Evolutionary conservation across 2,888 invertebrate genomes (phyloP), one percentile per base, ranked within the genome.

Genomic region (Hyposoter didymator): DNA sequence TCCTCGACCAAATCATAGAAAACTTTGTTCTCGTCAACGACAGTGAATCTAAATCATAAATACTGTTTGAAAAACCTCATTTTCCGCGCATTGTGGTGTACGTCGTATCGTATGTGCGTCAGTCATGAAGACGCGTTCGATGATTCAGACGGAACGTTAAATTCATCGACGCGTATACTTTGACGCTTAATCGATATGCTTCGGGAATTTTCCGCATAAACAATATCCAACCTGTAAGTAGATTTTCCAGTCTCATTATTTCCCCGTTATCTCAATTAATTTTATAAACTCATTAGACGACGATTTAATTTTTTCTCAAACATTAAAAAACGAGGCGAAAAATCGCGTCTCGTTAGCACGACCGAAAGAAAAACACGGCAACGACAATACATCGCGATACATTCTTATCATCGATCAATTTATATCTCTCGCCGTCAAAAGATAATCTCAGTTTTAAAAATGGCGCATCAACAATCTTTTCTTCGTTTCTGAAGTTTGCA

Each of bases 61-160:
- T 2, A 52, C 43, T 3, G 69, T 19, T 22, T 28, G 12, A 59
- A 39, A 59, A 45, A 45, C 64, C 32, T n/a, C 35, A 8, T 2
- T 45, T 66, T 49, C 39, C 64, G 19, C 35, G 35, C 66, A 19
- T 28, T 19, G 45, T 35, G 10, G 66, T 19, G 35, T 22, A 12
- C 35, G 55, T 43, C 22, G 70, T 70, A 32, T 10, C n/a, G 3
- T 22, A 19, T 22, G 78, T 35, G 66, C 49, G 66, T 49, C 69
- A 35, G 64, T 52, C 10, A 78, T 45, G 70, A 55, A 62, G 72
- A 62, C 59, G 45, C 70, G 69, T 5, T 59, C 59, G 66, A 67
- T 80, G 73, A 80, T 80, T 73, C 80, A 80, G 47, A 70, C 70
- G 22, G 22, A 45, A 59, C 62, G 72, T 7, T 80, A 73, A 59